Base-by-base conservation (phyloP, 2,797 vertebrate species). In the Sciurus carolinensis region DNA sequence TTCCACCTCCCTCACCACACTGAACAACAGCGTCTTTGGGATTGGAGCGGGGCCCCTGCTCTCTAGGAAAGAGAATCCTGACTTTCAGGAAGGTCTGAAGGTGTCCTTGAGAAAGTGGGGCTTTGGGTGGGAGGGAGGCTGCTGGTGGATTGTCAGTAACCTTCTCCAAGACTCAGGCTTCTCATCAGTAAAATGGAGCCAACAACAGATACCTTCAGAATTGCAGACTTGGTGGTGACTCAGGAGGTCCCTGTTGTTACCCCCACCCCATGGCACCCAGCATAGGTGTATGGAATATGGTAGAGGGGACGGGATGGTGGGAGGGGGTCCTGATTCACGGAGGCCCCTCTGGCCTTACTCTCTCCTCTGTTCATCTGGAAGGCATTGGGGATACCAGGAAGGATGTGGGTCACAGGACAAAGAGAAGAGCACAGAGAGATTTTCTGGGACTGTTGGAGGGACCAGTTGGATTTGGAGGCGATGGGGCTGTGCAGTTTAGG, bases 131-230 rank as follows among this genome's bases (percentile, higher is more conserved):
- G 39, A 59, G 36, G 20, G 47, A 84, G 52, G 47, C 81, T 66
- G 30, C 50, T 42, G n/a, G 2, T 8, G 13, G 33, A 39, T 5
- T 90, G 30, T 52, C 54, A 18, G 22, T 92, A 52, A n/a, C 52
- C 54, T 64, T 94, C 89, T 81, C 47, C 4, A 15, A 54, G 73
- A 67, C 69, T 85, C 67, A 1, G 72, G 83, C 54, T 85, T 90
- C 95, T 86, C 80, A 14, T 81, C 87, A 39, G 11, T 92, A 62
- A 82, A 69, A 47, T 39, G 76, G 75, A 83, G 33, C 17, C 20
- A 71, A 28, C 47, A 42, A 6, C 4, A 1, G 26, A 13, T 28
- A 33, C 79, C 42, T 85, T 77, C 64, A 36, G 39, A 36, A 33
- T 24, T 9, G 17, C 6, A 17, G 7, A 22, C 54, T 52, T 13